Percentiles rank a stretch among this genome's conserved stretches.
Evolutionary conservation across 2,797 vertebrate genomes (phyloP).

Genomic region (Luscinia luscinia): DNA sequence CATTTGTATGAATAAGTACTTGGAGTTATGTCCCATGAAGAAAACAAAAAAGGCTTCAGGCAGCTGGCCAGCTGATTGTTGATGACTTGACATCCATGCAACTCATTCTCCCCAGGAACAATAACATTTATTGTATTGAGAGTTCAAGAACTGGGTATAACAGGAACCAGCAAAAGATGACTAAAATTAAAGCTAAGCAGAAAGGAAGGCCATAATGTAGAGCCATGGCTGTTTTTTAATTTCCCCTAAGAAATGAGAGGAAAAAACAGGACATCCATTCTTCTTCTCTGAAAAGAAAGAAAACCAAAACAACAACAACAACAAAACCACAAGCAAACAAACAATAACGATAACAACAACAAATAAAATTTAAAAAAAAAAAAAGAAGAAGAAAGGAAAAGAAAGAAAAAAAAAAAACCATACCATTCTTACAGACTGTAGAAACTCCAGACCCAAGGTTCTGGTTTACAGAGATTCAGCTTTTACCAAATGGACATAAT

Average conservation of each 20-base stretch:
- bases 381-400: background rate
- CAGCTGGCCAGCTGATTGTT: slow-evolving; percentile 30
- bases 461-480: background rate
- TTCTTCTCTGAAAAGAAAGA: background rate
- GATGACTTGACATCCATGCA: slow-evolving; percentile 41
- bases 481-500: background rate
- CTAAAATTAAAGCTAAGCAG: slow-evolving; percentile 31
- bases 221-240: background rate
- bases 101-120: slow-evolving; percentile 22
- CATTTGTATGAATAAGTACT: background rate
- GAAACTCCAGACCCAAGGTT: background rate
- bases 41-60: slow-evolving; percentile 28
- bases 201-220: background rate
- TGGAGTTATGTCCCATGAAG: background rate
- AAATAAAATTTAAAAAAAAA: background rate
- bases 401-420: background rate
- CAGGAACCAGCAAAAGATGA: slow-evolving; percentile 29
- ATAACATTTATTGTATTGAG: slow-evolving; percentile 35
- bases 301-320: background rate
- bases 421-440: background rate
- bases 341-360: background rate
- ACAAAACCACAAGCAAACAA: no score
- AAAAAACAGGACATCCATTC: background rate
- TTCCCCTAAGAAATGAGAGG: background rate
- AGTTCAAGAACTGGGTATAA: slow-evolving; percentile 30